These are phyloP conservation scores for Toxotes chatareus DNA, from an alignment of 2,113 vertebrate genomes.

Conservation along the genomic window DNA sequence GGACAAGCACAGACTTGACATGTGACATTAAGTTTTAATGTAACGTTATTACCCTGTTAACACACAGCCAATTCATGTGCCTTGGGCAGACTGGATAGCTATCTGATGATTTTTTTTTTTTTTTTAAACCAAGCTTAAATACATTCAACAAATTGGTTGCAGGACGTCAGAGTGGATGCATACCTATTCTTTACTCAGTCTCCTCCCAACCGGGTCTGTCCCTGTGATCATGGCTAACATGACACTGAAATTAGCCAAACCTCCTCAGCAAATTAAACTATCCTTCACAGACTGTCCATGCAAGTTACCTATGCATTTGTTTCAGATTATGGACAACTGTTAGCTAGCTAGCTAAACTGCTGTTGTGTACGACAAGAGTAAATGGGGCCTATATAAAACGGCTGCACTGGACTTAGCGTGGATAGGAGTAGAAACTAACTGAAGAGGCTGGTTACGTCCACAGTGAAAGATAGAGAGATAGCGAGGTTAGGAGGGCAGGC, in stretches of 20 bases:
- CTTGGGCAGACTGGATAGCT: not conserved
- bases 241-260: not conserved
- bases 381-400: not conserved
- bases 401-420: not conserved
- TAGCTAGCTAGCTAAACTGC: not conserved
- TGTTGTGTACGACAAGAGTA: not conserved
- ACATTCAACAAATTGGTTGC: not conserved
- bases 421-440: conserved; percentile 1
- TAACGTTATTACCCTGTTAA: not conserved
- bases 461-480: not conserved
- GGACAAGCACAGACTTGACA: not conserved
- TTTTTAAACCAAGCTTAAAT: not conserved
- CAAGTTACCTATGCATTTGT: not conserved
- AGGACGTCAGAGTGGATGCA: too few relatives aligned
- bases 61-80: not conserved
- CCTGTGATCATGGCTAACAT: not conserved
- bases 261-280: not conserved
- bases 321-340: not conserved
- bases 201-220: not conserved
- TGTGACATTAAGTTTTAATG: not conserved
- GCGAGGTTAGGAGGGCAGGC: conserved; percentile 16
- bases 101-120: not conserved
- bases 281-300: not conserved
- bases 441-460: not conserved
- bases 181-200: not conserved